A percentile compares a stretch with the other conserved stretches of the same genome.
Evolutionary conservation across 2,113 vertebrate genomes (phyloP).

Genomic region (Sminthopsis crassicaudata): DNA sequence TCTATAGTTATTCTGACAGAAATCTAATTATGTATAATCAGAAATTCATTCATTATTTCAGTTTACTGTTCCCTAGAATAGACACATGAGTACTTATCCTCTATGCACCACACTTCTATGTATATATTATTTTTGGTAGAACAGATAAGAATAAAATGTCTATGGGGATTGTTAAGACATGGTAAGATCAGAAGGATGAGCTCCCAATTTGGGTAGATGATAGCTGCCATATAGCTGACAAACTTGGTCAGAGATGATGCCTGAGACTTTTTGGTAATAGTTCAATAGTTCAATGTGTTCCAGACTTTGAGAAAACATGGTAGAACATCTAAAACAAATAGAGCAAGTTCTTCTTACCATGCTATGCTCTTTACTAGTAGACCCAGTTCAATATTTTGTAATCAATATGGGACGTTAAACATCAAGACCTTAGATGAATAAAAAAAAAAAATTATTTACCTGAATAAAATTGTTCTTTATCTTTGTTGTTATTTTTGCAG

Average conservation of each 20-base stretch:
- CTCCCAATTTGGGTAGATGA: too few relatives aligned
- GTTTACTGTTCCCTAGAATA: neutral
- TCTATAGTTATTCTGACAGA: neutral
- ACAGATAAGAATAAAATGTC: neutral
- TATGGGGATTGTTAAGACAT: neutral
- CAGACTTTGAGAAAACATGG: neutral
- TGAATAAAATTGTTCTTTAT: too few relatives aligned
- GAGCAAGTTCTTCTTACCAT: neutral
- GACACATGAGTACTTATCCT: neutral
- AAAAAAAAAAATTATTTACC: too few relatives aligned
- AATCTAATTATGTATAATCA: neutral
- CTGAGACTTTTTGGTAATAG: neutral
- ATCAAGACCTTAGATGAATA: neutral
- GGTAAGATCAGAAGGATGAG: neutral
- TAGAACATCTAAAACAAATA: neutral
- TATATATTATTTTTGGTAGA: neutral
- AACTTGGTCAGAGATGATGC: neutral
- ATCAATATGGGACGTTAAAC: too few relatives aligned
- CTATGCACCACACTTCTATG: neutral
- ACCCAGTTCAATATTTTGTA: too few relatives aligned
- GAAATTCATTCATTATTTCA: neutral
- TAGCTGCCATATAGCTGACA: neutral
- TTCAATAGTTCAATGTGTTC: neutral
- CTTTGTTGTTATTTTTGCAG: neutral
- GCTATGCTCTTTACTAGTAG: neutral